Conservation (phyloP, 1,140 invertebrate species). For the Drosophila sproati region DNA sequence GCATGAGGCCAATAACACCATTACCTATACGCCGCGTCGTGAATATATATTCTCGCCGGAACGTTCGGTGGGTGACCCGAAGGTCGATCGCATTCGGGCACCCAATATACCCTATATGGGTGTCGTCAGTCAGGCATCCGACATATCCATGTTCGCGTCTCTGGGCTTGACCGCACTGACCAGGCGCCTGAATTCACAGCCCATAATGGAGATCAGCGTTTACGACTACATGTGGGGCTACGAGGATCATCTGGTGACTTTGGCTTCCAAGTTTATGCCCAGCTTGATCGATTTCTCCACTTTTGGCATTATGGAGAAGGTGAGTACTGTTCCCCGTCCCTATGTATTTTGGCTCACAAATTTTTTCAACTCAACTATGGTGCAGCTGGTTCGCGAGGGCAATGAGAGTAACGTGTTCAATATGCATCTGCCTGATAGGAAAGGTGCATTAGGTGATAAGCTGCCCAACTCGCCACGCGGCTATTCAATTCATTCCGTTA, state of each 20-base stretch:
- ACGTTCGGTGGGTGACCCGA: constrained; percentile 88
- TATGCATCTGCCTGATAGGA: constrained; percentile 84
- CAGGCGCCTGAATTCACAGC: constrained; percentile 87
- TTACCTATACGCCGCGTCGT: constrained; percentile 90
- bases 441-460: constrained; percentile 43
- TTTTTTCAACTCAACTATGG: constrained; percentile 6
- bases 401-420: constrained; percentile 85
- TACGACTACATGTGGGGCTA: constrained; percentile 95
- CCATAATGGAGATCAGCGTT: constrained; percentile 89
- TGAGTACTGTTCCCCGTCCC: constrained; percentile 84
- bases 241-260: constrained; percentile 89
- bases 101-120: constrained; percentile 93
- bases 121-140: constrained; percentile 64
- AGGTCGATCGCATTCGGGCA: constrained; percentile 88
- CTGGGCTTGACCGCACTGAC: constrained; percentile 88
- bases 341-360: neutral
- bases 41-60: constrained; percentile 88
- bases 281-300: constrained; percentile 90
- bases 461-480: constrained; percentile 56
- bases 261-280: constrained; percentile 89
- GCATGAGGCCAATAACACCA: constrained; percentile 89
- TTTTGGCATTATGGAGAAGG: constrained; percentile 93
- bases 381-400: constrained; percentile 87
- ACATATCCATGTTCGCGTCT: constrained; percentile 68
- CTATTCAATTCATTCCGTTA: constrained; percentile 86